Base-by-base conservation (phyloP, 2,888 invertebrate species). In the Tenthredo scrophulariae region DNA sequence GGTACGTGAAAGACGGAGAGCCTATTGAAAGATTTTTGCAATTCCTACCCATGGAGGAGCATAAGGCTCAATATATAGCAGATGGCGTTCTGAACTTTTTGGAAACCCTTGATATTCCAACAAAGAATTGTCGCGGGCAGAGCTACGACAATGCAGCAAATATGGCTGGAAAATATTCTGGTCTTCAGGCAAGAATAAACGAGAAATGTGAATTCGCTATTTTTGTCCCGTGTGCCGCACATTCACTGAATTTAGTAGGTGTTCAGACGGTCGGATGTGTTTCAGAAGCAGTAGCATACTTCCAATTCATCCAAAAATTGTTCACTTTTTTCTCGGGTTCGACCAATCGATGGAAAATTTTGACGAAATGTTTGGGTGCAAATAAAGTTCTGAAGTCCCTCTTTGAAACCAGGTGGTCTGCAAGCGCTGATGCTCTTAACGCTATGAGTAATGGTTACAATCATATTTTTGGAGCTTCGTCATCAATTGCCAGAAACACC, bases 1-100 rank as follows among this genome's bases (percentile, higher is more conserved):
- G 62, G 79, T 62, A 91, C 88, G 88, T 90, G 85, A 87, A 88
- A 86, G 86, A 88, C 85, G 85, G 54, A 58, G 33, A 54, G 29
- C 89, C 90, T 87, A 84, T 90, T 89, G 91, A 91, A 88, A 88
- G 90, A 65, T 91, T 91, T 89, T 84, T 91, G 87, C 85, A 87
- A 86, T 90, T 91, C 88, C 86, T 90, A 54, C 87, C 88, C 86
- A 90, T 89, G 80, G 83, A 86, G 65, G 89, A 89, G 43, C 91
- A 92, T 87, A 90, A 89, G 87, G 85, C 89, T 67, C 74, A 91
- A 87, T 88, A 92, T 84, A 86, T 92, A 84, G 87, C 85, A 65
- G 86, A 91, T 84, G 84, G 85, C 84, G 89, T 90, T 80, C 85
- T 88, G 5, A 75, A 88, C 77, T 87, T 87, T 85, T 88, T 88